Evolutionary conservation across 2,888 invertebrate genomes (phyloP), one percentile per base, ranked within the genome.

Genomic region (Dermolepida albohirtum): DNA sequence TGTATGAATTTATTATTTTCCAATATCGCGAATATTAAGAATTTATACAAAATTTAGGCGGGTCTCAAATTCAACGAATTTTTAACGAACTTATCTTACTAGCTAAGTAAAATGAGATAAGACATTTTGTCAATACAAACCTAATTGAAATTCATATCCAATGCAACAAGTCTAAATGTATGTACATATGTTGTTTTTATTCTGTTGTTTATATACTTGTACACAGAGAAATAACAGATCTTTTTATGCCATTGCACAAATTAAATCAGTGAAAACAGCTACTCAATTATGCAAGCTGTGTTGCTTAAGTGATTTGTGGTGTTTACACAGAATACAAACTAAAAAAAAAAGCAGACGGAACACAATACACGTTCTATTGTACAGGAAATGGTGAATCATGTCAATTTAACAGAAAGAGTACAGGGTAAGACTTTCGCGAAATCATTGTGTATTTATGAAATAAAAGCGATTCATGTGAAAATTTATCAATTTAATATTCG

Each of bases 361-460:
- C 6, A 44, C n/a, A 39, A 39, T 54, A 34, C 10, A 11, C 14
- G 39, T 39, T 54, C 39, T 34, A 54, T 14, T 54, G 52, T 14
- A 54, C 52, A 54, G 52, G 52, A 54, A 39, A 34, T 34, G 34
- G 14, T 54, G 34, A 54, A 39, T 54, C 34, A 54, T 54, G 39
- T 34, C 16, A 34, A 34, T 6, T 34, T 34, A 34, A 10, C 2
- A 34, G 34, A 34, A 34, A 10, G 6, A 34, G 34, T 4, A 34
- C 6, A 7, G 34, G 34, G 34, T 34, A 34, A 34, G 34, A 34
- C 10, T 34, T 34, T 34, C 34, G 34, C 10, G 34, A 34, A 34
- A 22, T 22, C 22, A 4, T 22, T 22, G 22, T 22, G 22, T 2
- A 22, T 4, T 22, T 22, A 22, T 22, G 22, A 22, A 22, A 22